These are phyloP conservation scores for Psophia crepitans DNA, from an alignment of 2,113 vertebrate species.

Conservation along the genomic window DNA sequence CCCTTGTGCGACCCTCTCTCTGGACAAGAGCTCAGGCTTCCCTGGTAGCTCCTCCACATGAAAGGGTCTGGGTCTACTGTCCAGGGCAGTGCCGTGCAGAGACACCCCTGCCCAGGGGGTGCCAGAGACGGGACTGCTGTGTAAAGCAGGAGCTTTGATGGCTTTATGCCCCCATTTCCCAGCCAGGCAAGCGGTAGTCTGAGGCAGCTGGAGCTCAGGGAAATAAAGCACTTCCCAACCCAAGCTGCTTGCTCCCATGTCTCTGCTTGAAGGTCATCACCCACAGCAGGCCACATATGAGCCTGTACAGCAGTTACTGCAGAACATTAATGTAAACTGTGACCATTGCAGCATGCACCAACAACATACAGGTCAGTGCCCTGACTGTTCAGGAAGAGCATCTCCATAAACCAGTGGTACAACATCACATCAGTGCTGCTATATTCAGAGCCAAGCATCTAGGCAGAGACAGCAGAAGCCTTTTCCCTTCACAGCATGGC, in stretches of 20 bases:
- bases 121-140: not conserved
- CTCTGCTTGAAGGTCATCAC: not conserved
- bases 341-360: accelerated
- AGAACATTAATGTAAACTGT: not conserved
- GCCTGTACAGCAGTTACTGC: not conserved
- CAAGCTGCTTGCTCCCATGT: not conserved
- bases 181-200: not conserved
- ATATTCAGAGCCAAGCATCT: not conserved
- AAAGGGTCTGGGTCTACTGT: not conserved
- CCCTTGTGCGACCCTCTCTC: not conserved
- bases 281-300: not conserved
- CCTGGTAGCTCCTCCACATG: not conserved
- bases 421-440: not conserved
- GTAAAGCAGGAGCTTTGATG: not conserved
- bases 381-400: not conserved
- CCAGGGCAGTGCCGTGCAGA: not conserved
- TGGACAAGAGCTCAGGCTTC: not conserved
- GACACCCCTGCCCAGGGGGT: not conserved
- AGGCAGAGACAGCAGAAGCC: not conserved
- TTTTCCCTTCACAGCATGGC: not conserved
- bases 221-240: not conserved
- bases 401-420: accelerated
- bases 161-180: not conserved
- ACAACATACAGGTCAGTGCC: accelerated
- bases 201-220: not conserved